Percentiles rank a stretch among this genome's conserved stretches.
Evolutionary conservation across 2,113 vertebrate species (phyloP).

Genomic region (Glaucomys volans): DNA sequence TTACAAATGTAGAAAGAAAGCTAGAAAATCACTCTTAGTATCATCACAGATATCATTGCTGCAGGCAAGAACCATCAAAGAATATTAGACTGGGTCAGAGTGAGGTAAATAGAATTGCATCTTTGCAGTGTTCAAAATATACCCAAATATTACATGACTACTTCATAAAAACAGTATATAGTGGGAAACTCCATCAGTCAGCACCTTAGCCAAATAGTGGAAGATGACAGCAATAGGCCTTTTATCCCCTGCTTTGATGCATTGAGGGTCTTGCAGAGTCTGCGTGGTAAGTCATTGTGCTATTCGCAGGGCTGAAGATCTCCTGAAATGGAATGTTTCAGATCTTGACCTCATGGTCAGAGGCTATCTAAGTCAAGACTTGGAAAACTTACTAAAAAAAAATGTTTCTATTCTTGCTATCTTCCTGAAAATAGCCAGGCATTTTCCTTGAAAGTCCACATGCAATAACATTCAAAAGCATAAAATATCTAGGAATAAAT

Average conservation of each 20-base stretch:
- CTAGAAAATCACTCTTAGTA: slow-evolving; percentile 1
- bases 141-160: background rate
- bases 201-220: background rate
- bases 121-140: background rate
- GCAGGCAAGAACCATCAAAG: background rate
- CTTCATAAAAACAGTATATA: background rate
- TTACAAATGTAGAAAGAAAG: background rate
- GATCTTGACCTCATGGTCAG: background rate
- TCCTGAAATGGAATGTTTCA: background rate
- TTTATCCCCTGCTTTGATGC: background rate
- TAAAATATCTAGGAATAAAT: background rate
- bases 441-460: background rate
- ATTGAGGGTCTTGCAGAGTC: background rate
- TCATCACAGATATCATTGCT: background rate
- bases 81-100: background rate
- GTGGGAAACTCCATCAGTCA: background rate
- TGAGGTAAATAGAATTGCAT: background rate
- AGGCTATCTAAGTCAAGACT: background rate
- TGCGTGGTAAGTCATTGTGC: background rate
- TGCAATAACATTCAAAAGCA: background rate
- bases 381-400: background rate
- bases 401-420: background rate
- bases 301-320: background rate
- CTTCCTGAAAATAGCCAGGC: background rate
- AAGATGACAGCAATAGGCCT: background rate